Evolutionary conservation across 2,888 invertebrate species (phyloP).

Genomic region (Lobophora halterata): DNA sequence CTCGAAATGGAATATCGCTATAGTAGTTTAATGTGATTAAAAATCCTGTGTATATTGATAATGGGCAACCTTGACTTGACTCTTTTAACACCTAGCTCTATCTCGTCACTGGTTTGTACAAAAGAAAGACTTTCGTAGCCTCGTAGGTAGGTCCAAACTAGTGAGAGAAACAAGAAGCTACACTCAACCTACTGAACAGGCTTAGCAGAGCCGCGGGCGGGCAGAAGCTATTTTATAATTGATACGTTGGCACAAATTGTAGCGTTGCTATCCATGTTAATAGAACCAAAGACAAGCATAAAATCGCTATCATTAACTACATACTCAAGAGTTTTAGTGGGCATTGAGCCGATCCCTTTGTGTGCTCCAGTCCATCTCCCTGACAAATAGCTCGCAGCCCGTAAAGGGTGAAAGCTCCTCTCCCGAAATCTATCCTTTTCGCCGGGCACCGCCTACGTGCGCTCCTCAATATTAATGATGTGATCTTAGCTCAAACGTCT

Average conservation of each 20-base stretch:
- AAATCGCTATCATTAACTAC: constrained; percentile 44
- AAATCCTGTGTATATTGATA: too few relatives aligned
- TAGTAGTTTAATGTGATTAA: too few relatives aligned
- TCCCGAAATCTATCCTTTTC: constrained; percentile 69
- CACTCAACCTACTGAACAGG: too few relatives aligned
- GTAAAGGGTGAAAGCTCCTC: constrained; percentile 75
- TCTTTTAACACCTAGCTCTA: too few relatives aligned
- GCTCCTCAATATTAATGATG: constrained; percentile 78
- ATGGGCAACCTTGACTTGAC: too few relatives aligned
- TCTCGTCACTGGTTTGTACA: too few relatives aligned
- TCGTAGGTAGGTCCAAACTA: too few relatives aligned
- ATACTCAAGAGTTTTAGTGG: constrained; percentile 27
- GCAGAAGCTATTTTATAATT: background rate
- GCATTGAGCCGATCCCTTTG: constrained; percentile 41
- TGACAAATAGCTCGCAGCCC: constrained; percentile 67
- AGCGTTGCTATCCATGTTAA: constrained; percentile 10
- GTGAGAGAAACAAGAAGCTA: too few relatives aligned
- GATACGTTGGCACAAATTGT: constrained; percentile 14
- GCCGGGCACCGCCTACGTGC: constrained; percentile 64
- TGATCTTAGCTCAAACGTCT: constrained; percentile 75
- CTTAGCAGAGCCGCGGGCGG: too few relatives aligned
- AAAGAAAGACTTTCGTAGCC: too few relatives aligned
- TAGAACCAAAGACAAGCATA: constrained; percentile 47
- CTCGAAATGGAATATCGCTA: too few relatives aligned
- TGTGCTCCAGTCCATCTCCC: constrained; percentile 47